These are phyloP conservation scores for Poeciliopsis paucimaculata DNA, from an alignment of 2,797 vertebrate genomes.

Conservation along the genomic window DNA sequence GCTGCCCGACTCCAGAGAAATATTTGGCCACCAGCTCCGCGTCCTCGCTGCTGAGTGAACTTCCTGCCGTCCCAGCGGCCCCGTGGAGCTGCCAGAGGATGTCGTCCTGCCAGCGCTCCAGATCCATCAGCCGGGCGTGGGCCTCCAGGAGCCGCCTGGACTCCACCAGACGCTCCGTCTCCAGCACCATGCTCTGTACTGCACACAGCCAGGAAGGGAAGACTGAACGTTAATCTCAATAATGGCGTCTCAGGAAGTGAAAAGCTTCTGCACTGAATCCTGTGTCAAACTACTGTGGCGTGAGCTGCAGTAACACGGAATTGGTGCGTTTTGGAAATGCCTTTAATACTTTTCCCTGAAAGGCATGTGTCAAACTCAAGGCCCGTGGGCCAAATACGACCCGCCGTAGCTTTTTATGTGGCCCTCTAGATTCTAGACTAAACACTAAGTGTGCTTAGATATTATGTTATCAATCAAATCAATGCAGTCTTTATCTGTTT, in stretches of 20 bases:
- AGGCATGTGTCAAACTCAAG: no score
- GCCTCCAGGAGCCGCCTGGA: constrained; percentile 88
- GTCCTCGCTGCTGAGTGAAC: constrained; percentile 69
- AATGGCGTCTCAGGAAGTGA: background rate
- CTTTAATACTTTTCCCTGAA: background rate
- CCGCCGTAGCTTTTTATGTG: no score
- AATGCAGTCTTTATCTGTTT: no score
- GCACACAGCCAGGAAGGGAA: background rate
- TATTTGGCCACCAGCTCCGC: constrained; percentile 82
- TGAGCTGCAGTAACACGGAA: background rate
- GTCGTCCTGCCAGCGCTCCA: constrained; percentile 89
- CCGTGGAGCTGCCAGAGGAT: constrained; percentile 85
- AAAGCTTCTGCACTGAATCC: background rate
- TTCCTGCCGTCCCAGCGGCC: constrained; percentile 45
- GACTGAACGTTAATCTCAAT: background rate
- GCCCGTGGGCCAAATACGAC: no score
- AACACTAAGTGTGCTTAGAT: no score
- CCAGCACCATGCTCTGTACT: constrained; percentile 83
- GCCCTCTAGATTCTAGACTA: no score
- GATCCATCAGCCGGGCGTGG: constrained; percentile 87
- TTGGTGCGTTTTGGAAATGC: background rate
- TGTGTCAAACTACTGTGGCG: background rate
- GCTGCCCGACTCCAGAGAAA: constrained; percentile 85
- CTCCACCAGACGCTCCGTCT: constrained; percentile 85
- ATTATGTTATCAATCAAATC: no score